Conservation (phyloP, 2,113 vertebrate genomes). For the Camelus bactrianus region DNA sequence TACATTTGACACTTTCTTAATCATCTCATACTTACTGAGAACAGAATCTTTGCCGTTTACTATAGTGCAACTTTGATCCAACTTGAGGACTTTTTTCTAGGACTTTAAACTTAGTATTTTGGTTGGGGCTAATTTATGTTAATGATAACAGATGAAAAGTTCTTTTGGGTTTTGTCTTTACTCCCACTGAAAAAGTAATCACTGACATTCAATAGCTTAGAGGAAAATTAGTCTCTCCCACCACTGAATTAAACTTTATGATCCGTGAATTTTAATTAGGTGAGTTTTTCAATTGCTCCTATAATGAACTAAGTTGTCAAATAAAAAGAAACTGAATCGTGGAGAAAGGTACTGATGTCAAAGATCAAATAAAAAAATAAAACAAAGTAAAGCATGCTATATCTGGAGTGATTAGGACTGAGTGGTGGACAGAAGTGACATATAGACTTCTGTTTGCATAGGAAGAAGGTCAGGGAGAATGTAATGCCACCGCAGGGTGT, state of each 20-base stretch:
- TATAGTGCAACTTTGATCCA: neutral
- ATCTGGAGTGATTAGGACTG: neutral
- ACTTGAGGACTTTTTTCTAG: neutral
- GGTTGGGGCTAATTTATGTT: constrained; percentile 29
- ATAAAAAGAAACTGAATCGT: constrained; percentile 64
- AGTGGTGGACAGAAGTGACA: neutral
- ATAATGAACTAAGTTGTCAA: constrained; percentile 54
- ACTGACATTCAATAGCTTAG: constrained; percentile 60
- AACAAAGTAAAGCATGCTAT: neutral
- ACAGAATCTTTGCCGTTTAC: neutral
- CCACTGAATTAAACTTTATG: constrained; percentile 76
- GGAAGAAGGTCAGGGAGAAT: neutral
- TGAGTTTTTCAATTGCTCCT: constrained; percentile 66
- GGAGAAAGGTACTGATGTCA: constrained; percentile 24
- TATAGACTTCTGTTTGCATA: neutral
- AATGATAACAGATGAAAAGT: constrained; percentile 13
- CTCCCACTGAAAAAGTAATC: constrained; percentile 59
- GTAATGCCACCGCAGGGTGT: neutral
- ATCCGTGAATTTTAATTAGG: constrained; percentile 74
- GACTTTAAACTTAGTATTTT: neutral
- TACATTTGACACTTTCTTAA: neutral
- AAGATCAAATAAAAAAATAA: neutral
- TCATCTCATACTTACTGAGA: neutral
- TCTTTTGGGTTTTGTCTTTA: neutral
- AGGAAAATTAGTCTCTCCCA: constrained; percentile 51